Percentiles rank a stretch among this genome's conserved stretches.
Evolutionary conservation across 2,113 vertebrate genomes (phyloP).

Genomic region (Miniopterus natalensis): DNA sequence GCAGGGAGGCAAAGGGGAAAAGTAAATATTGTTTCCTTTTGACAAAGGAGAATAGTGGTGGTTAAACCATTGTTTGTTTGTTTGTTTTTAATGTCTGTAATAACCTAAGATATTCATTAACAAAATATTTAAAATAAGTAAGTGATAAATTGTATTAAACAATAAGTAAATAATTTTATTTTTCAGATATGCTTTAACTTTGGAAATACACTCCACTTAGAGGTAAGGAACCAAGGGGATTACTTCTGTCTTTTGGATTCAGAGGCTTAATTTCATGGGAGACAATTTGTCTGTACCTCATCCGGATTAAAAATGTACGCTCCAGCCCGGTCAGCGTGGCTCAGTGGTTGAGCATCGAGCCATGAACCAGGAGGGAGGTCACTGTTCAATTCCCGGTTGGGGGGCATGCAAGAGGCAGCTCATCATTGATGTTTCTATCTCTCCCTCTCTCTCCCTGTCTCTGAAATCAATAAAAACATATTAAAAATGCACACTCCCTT

Average conservation of each 20-base stretch:
- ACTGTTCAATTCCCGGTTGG: no score
- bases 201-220: constrained; percentile 86
- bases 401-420: no score
- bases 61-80: background rate
- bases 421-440: no score
- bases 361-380: no score
- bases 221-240: constrained; percentile 83
- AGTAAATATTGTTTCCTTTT: constrained; percentile 42
- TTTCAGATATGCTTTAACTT: constrained; percentile 86
- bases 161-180: constrained; percentile 64
- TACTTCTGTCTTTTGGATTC: background rate
- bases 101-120: background rate
- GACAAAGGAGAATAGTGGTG: background rate
- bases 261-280: background rate
- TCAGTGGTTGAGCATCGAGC: no score
- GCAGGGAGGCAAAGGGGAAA: background rate
- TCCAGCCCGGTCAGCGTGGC: no score
- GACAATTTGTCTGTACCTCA: background rate
- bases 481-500: background rate
- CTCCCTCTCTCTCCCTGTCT: no score
- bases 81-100: background rate
- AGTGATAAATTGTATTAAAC: background rate
- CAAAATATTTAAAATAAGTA: background rate
- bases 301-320: background rate
- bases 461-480: no score